Percentiles rank a stretch among this genome's conserved stretches.
These are phyloP conservation scores for Procambarus virginalis DNA, from an alignment of 1,140 invertebrate species.

Conservation along the genomic window DNA sequence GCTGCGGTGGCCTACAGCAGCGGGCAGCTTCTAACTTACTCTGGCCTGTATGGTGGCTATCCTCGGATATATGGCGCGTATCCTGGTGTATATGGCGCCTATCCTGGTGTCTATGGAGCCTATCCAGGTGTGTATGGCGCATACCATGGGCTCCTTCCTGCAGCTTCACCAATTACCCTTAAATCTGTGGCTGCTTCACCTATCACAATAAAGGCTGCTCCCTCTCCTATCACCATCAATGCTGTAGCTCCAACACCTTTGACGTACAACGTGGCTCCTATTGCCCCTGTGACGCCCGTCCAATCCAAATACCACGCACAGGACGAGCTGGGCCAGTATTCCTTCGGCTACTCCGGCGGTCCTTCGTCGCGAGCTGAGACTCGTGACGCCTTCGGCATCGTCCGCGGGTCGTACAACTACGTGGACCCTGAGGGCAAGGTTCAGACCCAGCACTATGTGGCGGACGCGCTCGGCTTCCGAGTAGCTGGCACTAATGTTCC, in stretches of 20 bases:
- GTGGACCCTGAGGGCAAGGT: constrained; percentile 52
- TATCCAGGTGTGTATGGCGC: no score
- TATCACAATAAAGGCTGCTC: not conserved
- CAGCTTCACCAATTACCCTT: not conserved
- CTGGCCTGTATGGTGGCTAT: constrained; percentile 20
- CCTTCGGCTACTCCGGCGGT: constrained; percentile 49
- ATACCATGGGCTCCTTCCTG: not conserved
- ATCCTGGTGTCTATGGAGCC: constrained; percentile 1
- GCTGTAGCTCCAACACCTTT: not conserved
- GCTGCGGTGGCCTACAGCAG: constrained; percentile 23
- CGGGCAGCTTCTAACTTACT: constrained; percentile 22
- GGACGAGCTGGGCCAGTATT: constrained; percentile 55
- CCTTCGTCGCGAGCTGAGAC: constrained; percentile 26
- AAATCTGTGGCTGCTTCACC: not conserved
- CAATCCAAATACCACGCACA: constrained; percentile 45
- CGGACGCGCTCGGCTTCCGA: constrained; percentile 54
- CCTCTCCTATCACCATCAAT: not conserved
- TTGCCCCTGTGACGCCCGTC: constrained; percentile 33
- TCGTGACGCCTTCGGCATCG: constrained; percentile 39
- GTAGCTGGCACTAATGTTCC: constrained; percentile 57
- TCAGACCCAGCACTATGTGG: constrained; percentile 55
- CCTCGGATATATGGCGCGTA: not conserved
- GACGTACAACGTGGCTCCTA: not conserved
- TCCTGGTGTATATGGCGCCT: constrained; percentile 12
- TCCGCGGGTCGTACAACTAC: constrained; percentile 44